phyloP scores from a whole-genome alignment of 2,888 invertebrate species.

The Aspidapion aeneum region DNA sequence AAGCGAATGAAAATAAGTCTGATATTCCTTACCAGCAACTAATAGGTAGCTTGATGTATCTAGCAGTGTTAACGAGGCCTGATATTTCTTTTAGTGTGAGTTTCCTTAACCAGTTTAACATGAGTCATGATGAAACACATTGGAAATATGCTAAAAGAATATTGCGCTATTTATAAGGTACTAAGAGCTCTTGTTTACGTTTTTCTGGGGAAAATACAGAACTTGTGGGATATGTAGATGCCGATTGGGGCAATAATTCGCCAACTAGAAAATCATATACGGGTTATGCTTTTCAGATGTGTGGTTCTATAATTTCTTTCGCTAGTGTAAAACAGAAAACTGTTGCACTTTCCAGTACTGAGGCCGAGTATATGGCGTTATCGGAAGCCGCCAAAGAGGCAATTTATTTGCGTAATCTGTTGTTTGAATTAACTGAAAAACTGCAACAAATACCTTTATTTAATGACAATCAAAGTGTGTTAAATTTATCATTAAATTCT shows the following conservation, averaged over 20 bases:
- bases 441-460: not conserved
- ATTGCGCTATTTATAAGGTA: conserved; percentile 31
- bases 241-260: conserved; percentile 20
- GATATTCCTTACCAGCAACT: not conserved
- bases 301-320: conserved; percentile 8
- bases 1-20: not conserved
- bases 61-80: conserved; percentile 20
- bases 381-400: too few species aligned
- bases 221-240: not conserved
- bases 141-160: conserved; percentile 36
- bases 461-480: too few species aligned
- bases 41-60: conserved; percentile 19
- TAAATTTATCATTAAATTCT: not conserved
- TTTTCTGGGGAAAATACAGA: too few species aligned
- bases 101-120: conserved; percentile 20
- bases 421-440: not conserved
- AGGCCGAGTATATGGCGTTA: conserved; percentile 24
- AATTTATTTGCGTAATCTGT: not conserved
- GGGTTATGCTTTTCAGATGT: conserved; percentile 20
- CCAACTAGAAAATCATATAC: conserved; percentile 22
- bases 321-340: conserved; percentile 23
- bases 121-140: conserved; percentile 14
- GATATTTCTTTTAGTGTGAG: conserved; percentile 20
- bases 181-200: too few species aligned
- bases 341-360: conserved; percentile 25